These are phyloP conservation scores for Palaemon carinicauda DNA, from an alignment of 1,140 invertebrate genomes.

Conservation along the genomic window DNA sequence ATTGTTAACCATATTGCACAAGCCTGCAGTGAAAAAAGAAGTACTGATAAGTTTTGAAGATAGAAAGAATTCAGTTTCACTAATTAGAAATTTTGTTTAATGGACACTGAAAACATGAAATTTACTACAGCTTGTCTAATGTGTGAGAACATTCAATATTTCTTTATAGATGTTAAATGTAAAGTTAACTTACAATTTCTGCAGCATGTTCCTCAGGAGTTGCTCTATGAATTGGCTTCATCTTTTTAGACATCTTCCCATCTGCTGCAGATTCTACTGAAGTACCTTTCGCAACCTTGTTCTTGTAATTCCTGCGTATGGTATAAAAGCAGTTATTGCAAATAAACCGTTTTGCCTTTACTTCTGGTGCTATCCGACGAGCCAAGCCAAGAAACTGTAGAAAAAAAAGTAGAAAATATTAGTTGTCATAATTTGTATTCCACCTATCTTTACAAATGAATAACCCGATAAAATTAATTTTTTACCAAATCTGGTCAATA, in stretches of 20 bases:
- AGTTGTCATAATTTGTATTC: neutral
- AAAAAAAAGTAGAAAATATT: neutral
- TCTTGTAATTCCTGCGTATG: constrained; percentile 47
- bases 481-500: too few relatives aligned
- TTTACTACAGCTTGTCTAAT: too few relatives aligned
- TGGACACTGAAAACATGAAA: too few relatives aligned
- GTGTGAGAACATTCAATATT: too few relatives aligned
- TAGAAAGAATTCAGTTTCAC: too few relatives aligned
- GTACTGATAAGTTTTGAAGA: too few relatives aligned
- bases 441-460: too few relatives aligned
- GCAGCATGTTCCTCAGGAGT: constrained; percentile 45
- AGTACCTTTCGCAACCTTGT: constrained; percentile 37
- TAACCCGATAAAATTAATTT: too few relatives aligned
- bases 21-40: too few relatives aligned
- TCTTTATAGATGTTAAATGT: neutral
- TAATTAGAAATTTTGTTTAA: too few relatives aligned
- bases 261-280: neutral
- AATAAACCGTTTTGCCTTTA: constrained; percentile 29
- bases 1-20: too few relatives aligned
- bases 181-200: constrained; percentile 42
- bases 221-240: constrained; percentile 29
- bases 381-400: constrained; percentile 28
- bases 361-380: constrained; percentile 18
- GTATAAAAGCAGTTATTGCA: constrained; percentile 36
- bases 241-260: neutral